phyloP scores from a whole-genome alignment of 2,797 vertebrate species.

The Argyrosomus regius region DNA sequence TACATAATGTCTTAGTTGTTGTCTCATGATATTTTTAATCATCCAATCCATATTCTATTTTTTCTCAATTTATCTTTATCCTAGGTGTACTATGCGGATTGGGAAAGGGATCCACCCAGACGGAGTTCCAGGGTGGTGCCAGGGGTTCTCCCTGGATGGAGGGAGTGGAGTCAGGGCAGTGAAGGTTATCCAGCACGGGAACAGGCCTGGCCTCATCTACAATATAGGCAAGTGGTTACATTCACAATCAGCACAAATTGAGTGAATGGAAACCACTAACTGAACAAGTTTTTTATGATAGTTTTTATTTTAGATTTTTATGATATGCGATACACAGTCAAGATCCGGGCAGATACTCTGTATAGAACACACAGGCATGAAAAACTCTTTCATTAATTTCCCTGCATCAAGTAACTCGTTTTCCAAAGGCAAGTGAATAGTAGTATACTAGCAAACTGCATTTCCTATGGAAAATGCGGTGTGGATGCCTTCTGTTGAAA shows the following conservation, averaged over 20 bases:
- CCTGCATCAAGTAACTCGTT: not conserved
- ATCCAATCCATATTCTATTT: not conserved
- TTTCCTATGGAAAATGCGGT: too few relatives aligned
- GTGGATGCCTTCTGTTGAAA: too few relatives aligned
- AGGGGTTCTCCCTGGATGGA: slow-evolving; percentile 97
- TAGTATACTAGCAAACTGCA: not conserved
- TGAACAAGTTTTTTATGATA: not conserved
- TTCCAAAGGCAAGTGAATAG: not conserved
- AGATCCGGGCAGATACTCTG: too few relatives aligned
- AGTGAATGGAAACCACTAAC: not conserved
- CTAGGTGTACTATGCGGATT: slow-evolving; percentile 96
- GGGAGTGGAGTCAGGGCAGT: slow-evolving; percentile 96
- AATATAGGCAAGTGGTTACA: slow-evolving; percentile 91
- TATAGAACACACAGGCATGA: not conserved
- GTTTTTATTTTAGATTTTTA: too few relatives aligned
- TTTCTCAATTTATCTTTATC: not conserved
- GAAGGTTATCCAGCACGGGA: slow-evolving; percentile 96
- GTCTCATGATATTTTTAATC: not conserved
- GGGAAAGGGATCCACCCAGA: slow-evolving; percentile 97
- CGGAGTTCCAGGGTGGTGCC: slow-evolving; percentile 97
- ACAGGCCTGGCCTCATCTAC: slow-evolving; percentile 97
- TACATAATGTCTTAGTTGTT: not conserved
- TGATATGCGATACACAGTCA: too few relatives aligned
- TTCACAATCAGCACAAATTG: too few relatives aligned
- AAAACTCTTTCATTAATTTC: not conserved